Conservation (phyloP, 2,797 vertebrate genomes). For the Poliocrania exsul region DNA sequence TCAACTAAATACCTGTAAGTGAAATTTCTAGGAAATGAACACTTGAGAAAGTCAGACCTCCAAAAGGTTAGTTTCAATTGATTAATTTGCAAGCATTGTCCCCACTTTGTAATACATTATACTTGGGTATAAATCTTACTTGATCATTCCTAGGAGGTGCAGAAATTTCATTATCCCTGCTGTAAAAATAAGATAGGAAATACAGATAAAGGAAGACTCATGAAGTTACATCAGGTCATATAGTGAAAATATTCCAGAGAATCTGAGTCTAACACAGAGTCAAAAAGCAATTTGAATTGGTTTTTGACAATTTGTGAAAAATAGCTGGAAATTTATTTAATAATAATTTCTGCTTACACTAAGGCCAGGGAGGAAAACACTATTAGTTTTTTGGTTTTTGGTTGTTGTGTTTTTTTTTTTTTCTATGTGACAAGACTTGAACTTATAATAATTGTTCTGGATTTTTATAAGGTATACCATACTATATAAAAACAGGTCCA, state of each 20-base stretch:
- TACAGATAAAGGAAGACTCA: neutral
- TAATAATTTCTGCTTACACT: neutral
- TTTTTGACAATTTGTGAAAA: neutral
- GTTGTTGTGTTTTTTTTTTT: neutral
- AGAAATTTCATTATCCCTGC: neutral
- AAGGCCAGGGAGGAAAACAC: neutral
- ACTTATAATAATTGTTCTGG: neutral
- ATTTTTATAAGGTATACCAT: neutral
- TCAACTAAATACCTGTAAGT: neutral
- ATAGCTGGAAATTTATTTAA: neutral
- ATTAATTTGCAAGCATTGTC: neutral
- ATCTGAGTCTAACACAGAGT: neutral
- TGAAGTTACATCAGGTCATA: neutral
- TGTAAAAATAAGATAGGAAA: neutral
- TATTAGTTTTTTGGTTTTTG: neutral
- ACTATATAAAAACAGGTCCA: neutral
- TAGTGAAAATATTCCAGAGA: neutral
- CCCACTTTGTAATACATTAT: neutral
- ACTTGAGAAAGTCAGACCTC: neutral
- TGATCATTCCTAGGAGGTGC: rapidly evolving
- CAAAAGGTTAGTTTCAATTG: neutral
- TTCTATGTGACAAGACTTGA: neutral
- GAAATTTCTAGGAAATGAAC: neutral
- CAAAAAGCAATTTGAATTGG: neutral
- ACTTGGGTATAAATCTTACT: neutral